A percentile compares a stretch with the other conserved stretches of the same genome.
These are phyloP conservation scores for Enteromius trimaculatus DNA, from an alignment of 2,797 vertebrate species.

Conservation along the genomic window DNA sequence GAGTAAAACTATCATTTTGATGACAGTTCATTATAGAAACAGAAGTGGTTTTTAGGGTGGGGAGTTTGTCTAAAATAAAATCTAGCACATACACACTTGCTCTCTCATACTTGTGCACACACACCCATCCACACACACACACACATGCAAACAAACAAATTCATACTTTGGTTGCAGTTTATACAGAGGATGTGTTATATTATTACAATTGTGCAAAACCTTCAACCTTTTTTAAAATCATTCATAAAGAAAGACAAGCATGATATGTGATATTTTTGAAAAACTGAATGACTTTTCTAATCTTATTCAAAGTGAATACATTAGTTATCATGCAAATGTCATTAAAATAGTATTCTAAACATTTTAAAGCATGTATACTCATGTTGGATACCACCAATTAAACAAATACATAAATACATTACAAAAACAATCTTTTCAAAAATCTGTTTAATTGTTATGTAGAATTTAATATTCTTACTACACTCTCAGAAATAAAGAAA, in stretches of 20 bases:
- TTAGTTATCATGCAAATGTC: constrained; percentile 51
- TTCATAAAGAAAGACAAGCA: constrained; percentile 12
- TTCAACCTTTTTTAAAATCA: constrained; percentile 16
- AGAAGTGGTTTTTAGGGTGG: constrained; percentile 67
- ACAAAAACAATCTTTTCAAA: constrained; percentile 36
- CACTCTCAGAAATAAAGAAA: not conserved
- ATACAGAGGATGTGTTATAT: constrained; percentile 32
- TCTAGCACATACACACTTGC: not conserved
- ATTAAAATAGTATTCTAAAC: constrained; percentile 44
- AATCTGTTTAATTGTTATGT: constrained; percentile 16
- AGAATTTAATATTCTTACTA: constrained; percentile 18
- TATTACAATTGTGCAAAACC: constrained; percentile 51
- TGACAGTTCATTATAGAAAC: not conserved
- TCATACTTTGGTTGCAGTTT: constrained; percentile 30
- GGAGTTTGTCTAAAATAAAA: not conserved
- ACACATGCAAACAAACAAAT: constrained; percentile 8
- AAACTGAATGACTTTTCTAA: constrained; percentile 36
- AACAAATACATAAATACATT: constrained; percentile 50
- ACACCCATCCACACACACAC: constrained; percentile 3
- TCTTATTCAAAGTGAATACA: constrained; percentile 45
- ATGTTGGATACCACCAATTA: constrained; percentile 27
- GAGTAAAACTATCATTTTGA: not conserved
- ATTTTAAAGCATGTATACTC: constrained; percentile 28
- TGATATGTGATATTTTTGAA: constrained; percentile 22
- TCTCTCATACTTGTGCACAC: not conserved